A percentile compares a stretch with the other conserved stretches of the same genome.
phyloP scores from a whole-genome alignment of 2,797 vertebrate species.

The Sphenopsis melanotis region DNA sequence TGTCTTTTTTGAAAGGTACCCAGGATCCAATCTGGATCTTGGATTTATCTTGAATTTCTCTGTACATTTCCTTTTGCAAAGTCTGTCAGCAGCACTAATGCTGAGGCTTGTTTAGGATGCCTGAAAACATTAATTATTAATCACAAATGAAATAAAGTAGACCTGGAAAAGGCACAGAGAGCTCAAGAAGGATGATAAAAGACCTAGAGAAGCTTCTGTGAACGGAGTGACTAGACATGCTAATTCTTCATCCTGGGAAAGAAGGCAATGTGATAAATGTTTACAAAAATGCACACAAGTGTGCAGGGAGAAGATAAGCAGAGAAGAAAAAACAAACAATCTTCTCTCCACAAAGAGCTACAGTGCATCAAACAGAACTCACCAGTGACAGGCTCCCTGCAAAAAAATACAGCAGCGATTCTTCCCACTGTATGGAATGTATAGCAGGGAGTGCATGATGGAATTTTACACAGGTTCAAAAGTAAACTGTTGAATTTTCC shows the following conservation, averaged over 20 bases:
- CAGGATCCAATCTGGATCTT: neutral
- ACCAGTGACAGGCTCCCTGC: neutral
- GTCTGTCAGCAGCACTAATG: neutral
- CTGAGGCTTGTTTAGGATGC: neutral
- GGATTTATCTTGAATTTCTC: neutral
- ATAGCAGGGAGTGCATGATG: neutral
- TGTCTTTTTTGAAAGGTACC: neutral
- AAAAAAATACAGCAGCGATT: neutral
- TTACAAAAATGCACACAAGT: neutral
- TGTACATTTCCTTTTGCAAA: neutral
- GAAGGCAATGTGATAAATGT: neutral
- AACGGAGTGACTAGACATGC: neutral
- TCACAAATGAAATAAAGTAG: neutral
- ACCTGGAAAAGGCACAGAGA: neutral
- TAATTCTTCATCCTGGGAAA: neutral
- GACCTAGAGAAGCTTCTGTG: neutral
- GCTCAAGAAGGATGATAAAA: neutral
- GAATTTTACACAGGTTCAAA: neutral
- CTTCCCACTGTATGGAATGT: neutral
- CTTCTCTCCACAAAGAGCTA: neutral
- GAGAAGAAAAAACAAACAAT: neutral
- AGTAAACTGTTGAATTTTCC: neutral
- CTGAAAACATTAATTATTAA: neutral
- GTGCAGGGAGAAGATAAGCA: neutral
- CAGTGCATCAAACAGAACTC: neutral